Evolutionary conservation across 1,140 invertebrate genomes (phyloP).

Genomic region (Drosophila sp.): DNA sequence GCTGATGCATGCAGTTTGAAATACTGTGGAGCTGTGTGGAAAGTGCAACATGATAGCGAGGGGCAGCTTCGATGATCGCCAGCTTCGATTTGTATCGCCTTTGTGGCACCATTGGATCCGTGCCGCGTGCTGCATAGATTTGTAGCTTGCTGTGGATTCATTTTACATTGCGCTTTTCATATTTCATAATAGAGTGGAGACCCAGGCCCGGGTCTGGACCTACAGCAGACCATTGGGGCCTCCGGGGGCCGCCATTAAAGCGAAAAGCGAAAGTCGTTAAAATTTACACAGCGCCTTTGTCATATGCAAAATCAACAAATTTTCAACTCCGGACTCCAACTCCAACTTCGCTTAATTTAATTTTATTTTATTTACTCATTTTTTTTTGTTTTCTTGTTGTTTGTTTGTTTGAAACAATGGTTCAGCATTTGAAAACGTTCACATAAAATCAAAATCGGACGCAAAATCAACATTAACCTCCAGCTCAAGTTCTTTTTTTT

Average conservation of each 20-base stretch:
- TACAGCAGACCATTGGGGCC: constrained; percentile 65
- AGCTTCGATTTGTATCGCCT: constrained; percentile 79
- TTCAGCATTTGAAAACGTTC: constrained; percentile 46
- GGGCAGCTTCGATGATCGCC: constrained; percentile 64
- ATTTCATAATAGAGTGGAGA: constrained; percentile 67
- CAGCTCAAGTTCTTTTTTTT: constrained; percentile 52
- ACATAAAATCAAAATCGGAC: constrained; percentile 16
- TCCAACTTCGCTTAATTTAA: constrained; percentile 58
- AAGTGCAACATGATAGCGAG: constrained; percentile 74
- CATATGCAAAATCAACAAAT: constrained; percentile 77
- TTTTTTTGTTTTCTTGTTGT: constrained; percentile 13
- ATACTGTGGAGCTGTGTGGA: constrained; percentile 59
- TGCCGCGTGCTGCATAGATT: constrained; percentile 77
- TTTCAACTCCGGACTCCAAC: constrained; percentile 13
- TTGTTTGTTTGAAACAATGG: constrained; percentile 63
- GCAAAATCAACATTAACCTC: constrained; percentile 8
- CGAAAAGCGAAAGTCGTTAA: constrained; percentile 76
- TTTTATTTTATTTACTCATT: constrained; percentile 64
- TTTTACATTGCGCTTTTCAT: constrained; percentile 67
- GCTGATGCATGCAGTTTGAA: constrained; percentile 47
- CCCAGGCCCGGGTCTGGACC: constrained; percentile 46
- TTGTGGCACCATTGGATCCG: constrained; percentile 44
- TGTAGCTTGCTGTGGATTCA: constrained; percentile 58
- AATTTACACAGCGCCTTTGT: constrained; percentile 56
- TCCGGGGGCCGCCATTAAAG: constrained; percentile 59